Conservation (phyloP, 1,140 invertebrate species). For the Cydia pomonella region DNA sequence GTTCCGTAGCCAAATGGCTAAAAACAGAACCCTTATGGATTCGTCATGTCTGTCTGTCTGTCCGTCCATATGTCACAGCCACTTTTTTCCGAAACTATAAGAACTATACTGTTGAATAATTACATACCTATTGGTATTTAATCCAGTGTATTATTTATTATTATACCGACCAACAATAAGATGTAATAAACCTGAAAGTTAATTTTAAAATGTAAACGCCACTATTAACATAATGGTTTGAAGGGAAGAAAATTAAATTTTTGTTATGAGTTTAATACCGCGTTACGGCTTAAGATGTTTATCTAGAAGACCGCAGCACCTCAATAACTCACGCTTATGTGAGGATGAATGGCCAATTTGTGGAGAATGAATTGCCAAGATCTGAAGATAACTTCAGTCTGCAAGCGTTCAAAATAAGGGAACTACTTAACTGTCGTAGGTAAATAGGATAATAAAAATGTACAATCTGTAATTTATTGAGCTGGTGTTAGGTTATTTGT, state of each 20-base stretch:
- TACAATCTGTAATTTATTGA: neutral
- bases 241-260: slow-evolving; percentile 35
- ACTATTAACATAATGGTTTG: slow-evolving; percentile 31
- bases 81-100: no score
- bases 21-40: no score
- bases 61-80: no score
- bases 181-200: slow-evolving; percentile 6
- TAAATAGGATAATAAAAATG: slow-evolving; percentile 15
- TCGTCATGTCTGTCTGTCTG: no score
- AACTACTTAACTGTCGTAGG: slow-evolving; percentile 1
- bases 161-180: neutral
- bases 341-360: slow-evolving; percentile 70
- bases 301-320: slow-evolving; percentile 47
- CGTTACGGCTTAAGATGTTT: slow-evolving; percentile 49
- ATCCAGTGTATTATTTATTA: neutral
- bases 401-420: slow-evolving; percentile 32
- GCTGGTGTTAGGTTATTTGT: neutral
- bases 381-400: slow-evolving; percentile 55
- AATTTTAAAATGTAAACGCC: slow-evolving; percentile 30
- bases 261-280: slow-evolving; percentile 34
- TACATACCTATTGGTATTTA: neutral
- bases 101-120: no score
- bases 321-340: slow-evolving; percentile 66
- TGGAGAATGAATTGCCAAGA: slow-evolving; percentile 60
- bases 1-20: no score